Evolutionary conservation across 2,113 vertebrate genomes (phyloP).

Genomic region (Gopherus flavomarginatus): DNA sequence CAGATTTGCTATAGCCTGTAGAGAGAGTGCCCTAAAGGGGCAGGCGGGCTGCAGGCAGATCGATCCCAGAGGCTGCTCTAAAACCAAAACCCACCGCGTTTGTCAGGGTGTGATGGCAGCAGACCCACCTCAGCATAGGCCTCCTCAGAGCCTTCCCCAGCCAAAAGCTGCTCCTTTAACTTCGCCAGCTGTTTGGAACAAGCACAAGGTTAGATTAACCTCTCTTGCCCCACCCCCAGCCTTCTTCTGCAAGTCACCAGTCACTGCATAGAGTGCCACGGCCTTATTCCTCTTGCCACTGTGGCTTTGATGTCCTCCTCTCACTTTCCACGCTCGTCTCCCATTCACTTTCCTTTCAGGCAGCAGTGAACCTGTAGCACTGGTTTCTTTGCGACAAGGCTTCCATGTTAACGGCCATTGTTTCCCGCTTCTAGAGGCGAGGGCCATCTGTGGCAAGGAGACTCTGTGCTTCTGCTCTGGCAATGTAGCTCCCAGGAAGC

Average conservation of each 20-base stretch:
- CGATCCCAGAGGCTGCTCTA: background rate
- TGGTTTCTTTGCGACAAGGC: background rate
- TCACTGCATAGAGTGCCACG: rapidly evolving
- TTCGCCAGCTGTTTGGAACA: slow-evolving; percentile 71
- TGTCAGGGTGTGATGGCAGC: slow-evolving; percentile 63
- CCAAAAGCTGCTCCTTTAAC: slow-evolving; percentile 63
- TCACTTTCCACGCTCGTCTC: background rate
- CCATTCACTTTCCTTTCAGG: background rate
- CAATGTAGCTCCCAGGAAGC: background rate
- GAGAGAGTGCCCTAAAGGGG: background rate
- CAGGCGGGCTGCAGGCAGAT: background rate
- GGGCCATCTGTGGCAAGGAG: no score
- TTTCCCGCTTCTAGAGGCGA: background rate
- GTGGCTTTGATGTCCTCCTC: background rate
- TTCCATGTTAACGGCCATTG: background rate
- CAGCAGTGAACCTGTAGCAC: background rate
- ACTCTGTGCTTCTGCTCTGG: background rate
- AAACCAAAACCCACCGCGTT: slow-evolving; percentile 64
- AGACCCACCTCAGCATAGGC: slow-evolving; percentile 51
- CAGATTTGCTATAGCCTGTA: background rate
- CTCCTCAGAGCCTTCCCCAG: slow-evolving; percentile 51
- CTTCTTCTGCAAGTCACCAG: rapidly evolving
- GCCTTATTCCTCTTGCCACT: background rate
- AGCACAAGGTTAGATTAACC: slow-evolving; percentile 26
- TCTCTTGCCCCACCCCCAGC: background rate